Base-by-base conservation (phyloP, 2,888 invertebrate species). In the Epistrophella euchroma region DNA sequence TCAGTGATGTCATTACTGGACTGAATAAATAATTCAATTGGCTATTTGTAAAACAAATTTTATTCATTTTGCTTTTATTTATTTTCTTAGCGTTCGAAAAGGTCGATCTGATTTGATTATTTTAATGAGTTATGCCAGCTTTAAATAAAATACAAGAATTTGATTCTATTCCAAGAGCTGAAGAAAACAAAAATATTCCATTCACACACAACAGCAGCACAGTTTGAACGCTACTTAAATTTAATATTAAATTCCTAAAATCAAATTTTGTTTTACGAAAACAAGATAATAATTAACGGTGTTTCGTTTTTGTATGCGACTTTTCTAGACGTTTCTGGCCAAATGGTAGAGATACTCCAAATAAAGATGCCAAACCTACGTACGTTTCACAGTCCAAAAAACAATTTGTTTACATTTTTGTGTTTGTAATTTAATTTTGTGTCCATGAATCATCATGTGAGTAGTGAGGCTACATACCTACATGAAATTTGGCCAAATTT, bases 211-310 rank as follows among this genome's bases (percentile, higher is more conserved):
- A 45, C 2, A 45, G 1, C 0, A 15, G 0, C 5, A 2, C 0
- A 45, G 7, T 45, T 45, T 45, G 17, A 45, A 45, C 9, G 47
- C 19, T 11, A 47, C 13, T 50, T 13, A 5, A 45, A 17, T 45
- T 17, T 19, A 19, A 43, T n/a, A 9, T n/a, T 43, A 2, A 10
- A 19, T 7, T 19, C 1, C 15, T 11, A 4, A 15, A 19, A 60
- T 60, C 15, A 60, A 40, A 25, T n/a, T 17, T 62, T 62, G 40
- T 62, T 62, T 62, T 43, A 62, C n/a, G 1, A 37, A 58, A 58
- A 37, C 19, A 37, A 58, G 15, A 58, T 4, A 25, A 37, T 6
- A n/a, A 60, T 40, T 25, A 25, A n/a, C n/a, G 40, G 40, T 22
- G 15, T 43, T 25, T 60, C 10, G 0, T 9, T 45, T 17, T 7